These are phyloP conservation scores for Stichopus chloronotus DNA, from an alignment of 35 echinoderm and acorn worm genomes.

Conservation along the genomic window DNA sequence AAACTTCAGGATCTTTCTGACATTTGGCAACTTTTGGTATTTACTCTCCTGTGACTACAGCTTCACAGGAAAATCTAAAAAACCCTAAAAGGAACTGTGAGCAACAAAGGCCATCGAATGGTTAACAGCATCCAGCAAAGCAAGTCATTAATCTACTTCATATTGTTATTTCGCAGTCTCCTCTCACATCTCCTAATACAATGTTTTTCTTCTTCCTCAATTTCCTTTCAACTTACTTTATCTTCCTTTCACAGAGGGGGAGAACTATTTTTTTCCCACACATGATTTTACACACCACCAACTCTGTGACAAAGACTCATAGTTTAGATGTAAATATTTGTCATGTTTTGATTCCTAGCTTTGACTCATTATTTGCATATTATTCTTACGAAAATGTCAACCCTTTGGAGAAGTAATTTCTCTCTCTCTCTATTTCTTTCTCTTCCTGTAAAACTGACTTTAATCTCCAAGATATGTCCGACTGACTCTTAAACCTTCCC, in stretches of 20 bases:
- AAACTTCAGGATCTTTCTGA: too few relatives aligned
- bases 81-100: too few relatives aligned
- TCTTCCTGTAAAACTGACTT: background rate
- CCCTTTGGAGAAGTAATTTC: background rate
- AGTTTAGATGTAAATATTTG: background rate
- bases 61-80: too few relatives aligned
- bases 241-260: background rate
- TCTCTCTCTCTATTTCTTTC: background rate
- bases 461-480: constrained; percentile 25
- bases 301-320: background rate
- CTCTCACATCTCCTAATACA: too few relatives aligned
- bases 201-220: too few relatives aligned
- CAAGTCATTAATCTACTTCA: too few relatives aligned
- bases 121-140: too few relatives aligned
- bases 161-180: too few relatives aligned
- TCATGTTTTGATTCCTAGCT: background rate
- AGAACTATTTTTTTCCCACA: background rate
- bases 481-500: constrained; percentile 4
- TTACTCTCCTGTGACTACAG: too few relatives aligned
- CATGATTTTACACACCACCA: background rate
- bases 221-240: too few relatives aligned
- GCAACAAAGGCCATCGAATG: too few relatives aligned
- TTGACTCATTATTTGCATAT: background rate
- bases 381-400: background rate
- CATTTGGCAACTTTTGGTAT: too few relatives aligned